A percentile compares a stretch with the other conserved stretches of the same genome.
phyloP scores from a whole-genome alignment of 2,888 invertebrate genomes.

The Nemoura dubitans region DNA sequence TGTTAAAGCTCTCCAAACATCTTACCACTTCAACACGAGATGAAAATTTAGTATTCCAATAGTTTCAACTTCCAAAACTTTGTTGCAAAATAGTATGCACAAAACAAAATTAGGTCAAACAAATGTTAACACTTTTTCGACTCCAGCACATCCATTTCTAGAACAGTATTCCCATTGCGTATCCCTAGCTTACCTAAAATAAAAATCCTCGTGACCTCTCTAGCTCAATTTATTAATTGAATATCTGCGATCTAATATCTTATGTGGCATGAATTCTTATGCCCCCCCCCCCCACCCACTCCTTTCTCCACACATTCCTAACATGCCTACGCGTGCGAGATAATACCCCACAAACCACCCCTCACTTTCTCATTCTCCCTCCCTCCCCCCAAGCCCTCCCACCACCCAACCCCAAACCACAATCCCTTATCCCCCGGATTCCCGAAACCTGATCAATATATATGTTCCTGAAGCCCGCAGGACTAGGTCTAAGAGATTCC shows the following conservation, averaged over 20 bases:
- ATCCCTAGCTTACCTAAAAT: too few relatives aligned
- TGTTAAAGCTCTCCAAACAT: background rate
- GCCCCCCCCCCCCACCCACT: too few relatives aligned
- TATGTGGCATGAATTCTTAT: background rate
- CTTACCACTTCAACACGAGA: background rate
- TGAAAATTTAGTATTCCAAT: background rate
- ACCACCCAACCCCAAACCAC: background rate
- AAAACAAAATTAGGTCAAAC: background rate
- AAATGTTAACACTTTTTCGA: background rate
- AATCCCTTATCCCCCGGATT: background rate
- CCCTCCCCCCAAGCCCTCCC: background rate
- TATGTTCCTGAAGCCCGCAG: background rate
- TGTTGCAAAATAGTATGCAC: background rate
- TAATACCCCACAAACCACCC: background rate
- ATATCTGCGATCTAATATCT: background rate
- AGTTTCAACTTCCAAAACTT: background rate
- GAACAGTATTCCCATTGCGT: too few relatives aligned
- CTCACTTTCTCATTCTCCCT: background rate
- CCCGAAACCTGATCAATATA: constrained; percentile 26
- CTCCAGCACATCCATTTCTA: too few relatives aligned
- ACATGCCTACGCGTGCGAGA: background rate
- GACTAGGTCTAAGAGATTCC: background rate
- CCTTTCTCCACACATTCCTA: background rate
- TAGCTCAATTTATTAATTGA: background rate
- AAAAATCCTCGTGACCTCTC: background rate